Percentiles rank a stretch among this genome's conserved stretches.
Evolutionary conservation across 2,113 vertebrate genomes (phyloP).

Genomic region (Nothobranchius kuhntae): DNA sequence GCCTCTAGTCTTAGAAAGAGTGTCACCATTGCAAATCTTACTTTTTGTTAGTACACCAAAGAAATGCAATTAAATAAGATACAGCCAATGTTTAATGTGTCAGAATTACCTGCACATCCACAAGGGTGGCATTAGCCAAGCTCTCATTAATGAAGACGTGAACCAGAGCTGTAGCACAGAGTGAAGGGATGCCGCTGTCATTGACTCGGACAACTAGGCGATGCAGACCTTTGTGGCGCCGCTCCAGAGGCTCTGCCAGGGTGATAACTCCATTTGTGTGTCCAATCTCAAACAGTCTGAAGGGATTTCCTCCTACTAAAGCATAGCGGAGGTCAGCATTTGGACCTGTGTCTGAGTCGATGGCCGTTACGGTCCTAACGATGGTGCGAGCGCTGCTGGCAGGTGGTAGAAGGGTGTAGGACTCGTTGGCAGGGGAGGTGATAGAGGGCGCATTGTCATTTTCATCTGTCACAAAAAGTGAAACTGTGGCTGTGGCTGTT

Average conservation of each 20-base stretch:
- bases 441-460: slow-evolving; percentile 92
- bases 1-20: too few species aligned
- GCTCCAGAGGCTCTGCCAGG: slow-evolving; percentile 89
- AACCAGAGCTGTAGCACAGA: slow-evolving; percentile 89
- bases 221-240: slow-evolving; percentile 92
- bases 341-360: slow-evolving; percentile 87
- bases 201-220: slow-evolving; percentile 93
- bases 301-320: slow-evolving; percentile 93
- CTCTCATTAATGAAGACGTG: slow-evolving; percentile 97
- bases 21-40: too few species aligned
- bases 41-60: too few species aligned
- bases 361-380: slow-evolving; percentile 87
- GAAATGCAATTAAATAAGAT: background rate
- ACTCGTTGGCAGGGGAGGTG: slow-evolving; percentile 88
- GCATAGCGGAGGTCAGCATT: slow-evolving; percentile 92
- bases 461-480: slow-evolving; percentile 94
- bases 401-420: slow-evolving; percentile 89
- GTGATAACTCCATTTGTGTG: slow-evolving; percentile 90
- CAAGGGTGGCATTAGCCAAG: slow-evolving; percentile 87
- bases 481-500: slow-evolving; percentile 91
- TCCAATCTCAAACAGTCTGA: slow-evolving; percentile 92
- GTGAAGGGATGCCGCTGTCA: slow-evolving; percentile 91
- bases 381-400: slow-evolving; percentile 89
- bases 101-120: slow-evolving; percentile 87
- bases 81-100: too few species aligned